These are phyloP conservation scores for Scalopus aquaticus DNA, from an alignment of 2,113 vertebrate genomes.

Conservation along the genomic window DNA sequence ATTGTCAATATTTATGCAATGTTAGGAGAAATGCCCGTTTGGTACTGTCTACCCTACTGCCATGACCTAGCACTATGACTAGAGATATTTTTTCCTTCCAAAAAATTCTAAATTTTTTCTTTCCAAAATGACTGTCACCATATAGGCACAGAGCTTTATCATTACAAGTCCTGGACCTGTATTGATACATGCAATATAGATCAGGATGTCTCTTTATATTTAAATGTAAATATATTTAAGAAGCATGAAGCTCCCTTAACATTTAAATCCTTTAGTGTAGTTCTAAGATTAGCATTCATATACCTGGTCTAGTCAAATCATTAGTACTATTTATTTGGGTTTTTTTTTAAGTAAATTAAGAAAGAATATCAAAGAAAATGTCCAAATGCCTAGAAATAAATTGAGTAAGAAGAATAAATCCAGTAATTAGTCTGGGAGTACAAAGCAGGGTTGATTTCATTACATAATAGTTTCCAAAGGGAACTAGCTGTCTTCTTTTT, in stretches of 20 bases:
- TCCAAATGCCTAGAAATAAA: slow-evolving; percentile 60
- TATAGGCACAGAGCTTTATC: background rate
- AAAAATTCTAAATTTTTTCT: background rate
- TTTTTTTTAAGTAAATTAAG: background rate
- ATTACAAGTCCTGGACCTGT: background rate
- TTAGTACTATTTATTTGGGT: background rate
- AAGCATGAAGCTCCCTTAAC: background rate
- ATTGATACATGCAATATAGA: background rate
- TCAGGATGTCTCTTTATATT: background rate
- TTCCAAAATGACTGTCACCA: background rate
- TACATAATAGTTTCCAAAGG: slow-evolving; percentile 77
- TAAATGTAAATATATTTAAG: slow-evolving; percentile 24
- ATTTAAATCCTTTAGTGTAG: background rate
- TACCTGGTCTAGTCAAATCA: background rate
- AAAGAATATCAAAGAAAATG: slow-evolving; percentile 11
- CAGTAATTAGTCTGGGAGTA: slow-evolving; percentile 72
- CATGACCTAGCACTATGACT: too few species aligned
- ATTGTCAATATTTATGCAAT: background rate
- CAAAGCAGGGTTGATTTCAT: slow-evolving; percentile 68
- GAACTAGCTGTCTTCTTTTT: slow-evolving; percentile 59
- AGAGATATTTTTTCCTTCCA: too few species aligned
- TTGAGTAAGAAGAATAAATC: slow-evolving; percentile 62
- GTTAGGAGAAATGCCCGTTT: background rate
- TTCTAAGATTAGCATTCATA: background rate
- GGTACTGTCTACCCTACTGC: background rate